Percentiles rank a stretch among this genome's conserved stretches.
phyloP scores from a whole-genome alignment of 2,797 vertebrate genomes.

The Malurus splendens region DNA sequence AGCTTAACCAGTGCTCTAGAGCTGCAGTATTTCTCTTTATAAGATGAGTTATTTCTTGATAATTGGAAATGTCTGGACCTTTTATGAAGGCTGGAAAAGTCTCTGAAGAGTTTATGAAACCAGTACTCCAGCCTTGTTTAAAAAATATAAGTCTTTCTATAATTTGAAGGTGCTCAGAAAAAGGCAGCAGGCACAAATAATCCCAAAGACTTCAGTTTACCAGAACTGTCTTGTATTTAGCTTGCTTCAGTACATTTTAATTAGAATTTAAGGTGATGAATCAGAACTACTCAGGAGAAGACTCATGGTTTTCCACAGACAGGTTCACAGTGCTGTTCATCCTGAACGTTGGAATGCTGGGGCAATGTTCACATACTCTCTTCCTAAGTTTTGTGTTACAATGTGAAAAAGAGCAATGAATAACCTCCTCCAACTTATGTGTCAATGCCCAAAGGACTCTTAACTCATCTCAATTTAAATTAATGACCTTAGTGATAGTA shows the following conservation, averaged over 20 bases:
- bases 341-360: background rate
- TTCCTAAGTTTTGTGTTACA: background rate
- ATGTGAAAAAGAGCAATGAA: conserved; percentile 3
- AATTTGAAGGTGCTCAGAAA: background rate
- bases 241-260: background rate
- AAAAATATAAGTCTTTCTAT: background rate
- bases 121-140: background rate
- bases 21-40: background rate
- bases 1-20: background rate
- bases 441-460: conserved; percentile 51
- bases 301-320: background rate
- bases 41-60: background rate
- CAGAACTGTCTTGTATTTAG: background rate
- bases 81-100: background rate
- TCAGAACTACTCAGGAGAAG: background rate
- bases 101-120: background rate
- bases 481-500: conserved; percentile 56
- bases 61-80: background rate
- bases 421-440: conserved; percentile 39
- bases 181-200: background rate
- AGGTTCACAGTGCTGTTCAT: background rate
- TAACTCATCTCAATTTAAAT: conserved; percentile 64
- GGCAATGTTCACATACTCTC: background rate
- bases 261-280: background rate
- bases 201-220: background rate